Evolutionary conservation across 2,113 vertebrate species (phyloP).

Genomic region (Calonectris borealis): DNA sequence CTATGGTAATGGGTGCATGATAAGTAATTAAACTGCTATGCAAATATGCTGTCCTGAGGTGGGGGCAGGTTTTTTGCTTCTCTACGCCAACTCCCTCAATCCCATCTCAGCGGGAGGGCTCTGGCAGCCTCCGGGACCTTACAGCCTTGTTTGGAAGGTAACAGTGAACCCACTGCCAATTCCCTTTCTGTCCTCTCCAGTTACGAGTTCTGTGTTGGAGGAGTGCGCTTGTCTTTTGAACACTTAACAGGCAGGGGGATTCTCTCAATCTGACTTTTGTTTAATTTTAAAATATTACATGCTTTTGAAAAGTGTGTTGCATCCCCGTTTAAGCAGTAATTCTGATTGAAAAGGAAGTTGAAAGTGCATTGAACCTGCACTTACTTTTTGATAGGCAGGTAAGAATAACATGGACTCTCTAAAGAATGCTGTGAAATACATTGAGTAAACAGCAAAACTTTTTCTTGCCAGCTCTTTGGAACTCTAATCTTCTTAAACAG

Average conservation of each 20-base stretch:
- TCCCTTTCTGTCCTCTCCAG: background rate
- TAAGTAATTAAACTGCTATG: constrained; percentile 1
- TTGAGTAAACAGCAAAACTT: background rate
- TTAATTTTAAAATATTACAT: background rate
- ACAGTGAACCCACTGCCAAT: background rate
- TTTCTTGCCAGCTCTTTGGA: background rate
- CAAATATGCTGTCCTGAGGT: background rate
- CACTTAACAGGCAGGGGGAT: background rate
- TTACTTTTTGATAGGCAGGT: background rate
- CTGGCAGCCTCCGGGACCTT: background rate
- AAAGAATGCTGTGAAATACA: background rate
- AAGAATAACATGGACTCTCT: background rate
- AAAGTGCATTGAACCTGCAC: background rate
- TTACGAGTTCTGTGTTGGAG: background rate
- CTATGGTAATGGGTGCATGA: background rate
- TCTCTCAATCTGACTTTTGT: background rate
- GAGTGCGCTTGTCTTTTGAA: background rate
- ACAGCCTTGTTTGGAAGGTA: background rate
- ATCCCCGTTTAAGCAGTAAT: background rate
- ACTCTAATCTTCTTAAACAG: background rate
- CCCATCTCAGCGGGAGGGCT: background rate
- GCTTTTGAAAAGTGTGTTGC: background rate
- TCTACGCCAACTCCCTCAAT: background rate
- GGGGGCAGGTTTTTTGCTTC: background rate
- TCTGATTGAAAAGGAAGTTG: background rate